These are phyloP conservation scores for Vireo altiloquus DNA, from an alignment of 2,113 vertebrate species.

Conservation along the genomic window DNA sequence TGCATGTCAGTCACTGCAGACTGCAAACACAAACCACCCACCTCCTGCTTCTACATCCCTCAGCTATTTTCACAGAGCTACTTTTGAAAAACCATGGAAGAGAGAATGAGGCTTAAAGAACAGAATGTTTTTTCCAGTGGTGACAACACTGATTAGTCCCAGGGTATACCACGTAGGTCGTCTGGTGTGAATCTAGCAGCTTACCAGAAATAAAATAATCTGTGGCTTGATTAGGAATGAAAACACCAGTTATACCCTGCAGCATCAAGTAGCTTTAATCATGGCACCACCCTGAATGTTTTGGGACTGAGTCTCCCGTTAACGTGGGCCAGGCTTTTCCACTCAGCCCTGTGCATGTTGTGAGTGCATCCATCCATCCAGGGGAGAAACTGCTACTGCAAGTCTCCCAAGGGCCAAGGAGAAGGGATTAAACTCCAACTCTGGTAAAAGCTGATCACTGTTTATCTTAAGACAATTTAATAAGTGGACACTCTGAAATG, in stretches of 20 bases:
- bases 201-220: background rate
- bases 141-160: background rate
- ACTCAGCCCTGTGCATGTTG: rapidly evolving
- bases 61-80: background rate
- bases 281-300: background rate
- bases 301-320: background rate
- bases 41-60: background rate
- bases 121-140: background rate
- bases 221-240: background rate
- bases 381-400: background rate
- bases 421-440: background rate
- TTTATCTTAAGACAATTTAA: background rate
- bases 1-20: background rate
- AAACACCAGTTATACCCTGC: background rate
- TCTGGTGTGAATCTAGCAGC: background rate
- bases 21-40: background rate
- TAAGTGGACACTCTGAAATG: background rate
- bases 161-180: background rate
- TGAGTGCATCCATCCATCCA: rapidly evolving
- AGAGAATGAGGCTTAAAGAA: background rate
- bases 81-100: background rate
- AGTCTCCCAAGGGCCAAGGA: background rate
- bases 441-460: rapidly evolving
- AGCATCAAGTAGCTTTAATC: background rate
- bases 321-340: background rate